Base-by-base conservation (phyloP, 2,113 vertebrate species). In the Tragelaphus imberbis region DNA sequence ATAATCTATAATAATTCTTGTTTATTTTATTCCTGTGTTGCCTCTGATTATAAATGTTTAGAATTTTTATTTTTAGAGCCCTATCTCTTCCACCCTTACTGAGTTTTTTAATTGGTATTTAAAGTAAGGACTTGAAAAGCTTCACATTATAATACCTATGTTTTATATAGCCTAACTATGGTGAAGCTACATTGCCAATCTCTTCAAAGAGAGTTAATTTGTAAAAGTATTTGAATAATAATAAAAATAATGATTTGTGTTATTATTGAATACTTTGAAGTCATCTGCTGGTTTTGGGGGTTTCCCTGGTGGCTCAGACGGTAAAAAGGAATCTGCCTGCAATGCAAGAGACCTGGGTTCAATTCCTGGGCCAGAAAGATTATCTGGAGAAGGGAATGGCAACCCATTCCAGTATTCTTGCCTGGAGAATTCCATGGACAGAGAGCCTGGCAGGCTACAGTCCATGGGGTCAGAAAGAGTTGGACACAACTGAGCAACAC, bases 151-250 rank as follows among this genome's bases (percentile, higher is more conserved):
- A 94, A 44, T 86, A 88, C 47, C 40, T 86, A 1, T 55, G 49
- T 88, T 59, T 84, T 81, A 33, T 84, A 17, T 95, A 84, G 12
- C 28, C 40, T 90, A 82, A 87, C n/a, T 58, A 16, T 85, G 36
- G 68, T 82, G 19, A 95, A 94, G 40, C 44, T 92, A 56, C 47
- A 63, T 86, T 91, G 53, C 33, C n/a, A 56, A 27, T 71, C 21
- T 88, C 53, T 88, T 93, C 86, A 89, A 95, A 97, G 68, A 61
- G 17, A 68, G 40, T 91, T 61, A 71, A 79, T 88, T 77, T 93
- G 36, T 81, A 10, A 95, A 88, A 84, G n/a, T 94, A 79, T 55
- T 89, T 96, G 53, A 96, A 86, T 91, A 93, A 55, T 91, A 79
- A 88, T 79, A 90, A 94, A 51, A 75, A 94, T 44, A 79, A 53